Evolutionary conservation across 2,888 invertebrate genomes (phyloP).

Genomic region (Bugula neritina): DNA sequence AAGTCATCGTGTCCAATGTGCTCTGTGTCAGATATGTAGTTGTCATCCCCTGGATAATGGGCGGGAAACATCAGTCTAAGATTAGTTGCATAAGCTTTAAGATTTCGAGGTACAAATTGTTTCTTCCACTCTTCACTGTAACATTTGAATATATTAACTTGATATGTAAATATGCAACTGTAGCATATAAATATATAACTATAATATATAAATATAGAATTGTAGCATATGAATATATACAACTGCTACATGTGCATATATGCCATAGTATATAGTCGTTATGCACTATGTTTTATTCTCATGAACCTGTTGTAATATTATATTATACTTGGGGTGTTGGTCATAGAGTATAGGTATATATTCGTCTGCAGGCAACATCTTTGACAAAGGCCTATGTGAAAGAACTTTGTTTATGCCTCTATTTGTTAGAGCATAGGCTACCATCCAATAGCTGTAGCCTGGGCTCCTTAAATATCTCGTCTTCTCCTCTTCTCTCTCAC

Average conservation of each 20-base stretch:
- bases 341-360: conserved; percentile 85
- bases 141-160: no score
- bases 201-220: no score
- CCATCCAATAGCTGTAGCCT: conserved; percentile 89
- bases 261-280: no score
- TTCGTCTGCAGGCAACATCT: conserved; percentile 84
- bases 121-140: conserved; percentile 72
- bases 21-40: conserved; percentile 94
- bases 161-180: no score
- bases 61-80: conserved; percentile 85
- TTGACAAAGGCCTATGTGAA: conserved; percentile 67
- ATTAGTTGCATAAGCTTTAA: conserved; percentile 75
- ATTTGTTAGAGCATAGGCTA: conserved; percentile 74
- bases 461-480: conserved; percentile 51
- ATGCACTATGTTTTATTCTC: no score
- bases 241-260: no score
- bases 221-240: no score
- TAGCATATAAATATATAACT: no score
- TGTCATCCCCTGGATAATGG: conserved; percentile 85
- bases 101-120: conserved; percentile 68
- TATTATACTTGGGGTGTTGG: conserved; percentile 77
- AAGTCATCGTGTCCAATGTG: neutral
- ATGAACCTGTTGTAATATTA: no score
- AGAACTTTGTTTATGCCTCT: conserved; percentile 73
- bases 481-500: conserved; percentile 61